Evolutionary conservation across 2,888 invertebrate species (phyloP).

Genomic region (Strigamia transsilvanica): DNA sequence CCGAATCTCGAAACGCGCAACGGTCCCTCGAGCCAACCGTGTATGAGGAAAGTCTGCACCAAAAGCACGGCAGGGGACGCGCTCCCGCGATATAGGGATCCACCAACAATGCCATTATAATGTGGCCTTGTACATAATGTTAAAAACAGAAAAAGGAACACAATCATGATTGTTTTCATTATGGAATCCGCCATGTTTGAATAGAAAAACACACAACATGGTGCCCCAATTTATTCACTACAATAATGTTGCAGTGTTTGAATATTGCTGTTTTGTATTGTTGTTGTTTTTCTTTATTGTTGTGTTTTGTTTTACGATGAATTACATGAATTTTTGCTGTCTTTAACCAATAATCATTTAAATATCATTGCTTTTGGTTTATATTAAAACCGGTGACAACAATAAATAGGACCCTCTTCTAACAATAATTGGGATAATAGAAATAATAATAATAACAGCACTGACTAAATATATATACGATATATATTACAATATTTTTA

Average conservation of each 20-base stretch:
- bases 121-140: slow-evolving; percentile 1
- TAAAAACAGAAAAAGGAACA: not conserved
- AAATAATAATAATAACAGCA: slow-evolving; percentile 7
- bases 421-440: slow-evolving; percentile 22
- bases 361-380: slow-evolving; percentile 4
- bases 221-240: not conserved
- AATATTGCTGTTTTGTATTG: not conserved
- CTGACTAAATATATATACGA: not conserved
- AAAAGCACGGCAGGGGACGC: slow-evolving; percentile 37
- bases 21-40: slow-evolving; percentile 37
- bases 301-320: not conserved
- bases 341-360: not conserved
- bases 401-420: slow-evolving; percentile 35
- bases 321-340: too few species aligned
- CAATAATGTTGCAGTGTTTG: not conserved
- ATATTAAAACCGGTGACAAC: slow-evolving; percentile 3
- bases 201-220: too few species aligned
- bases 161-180: not conserved
- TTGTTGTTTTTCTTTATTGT: slow-evolving; percentile 33
- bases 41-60: slow-evolving; percentile 4
- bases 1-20: slow-evolving; percentile 49
- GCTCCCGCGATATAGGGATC: not conserved
- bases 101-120: slow-evolving; percentile 2
- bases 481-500: not conserved
- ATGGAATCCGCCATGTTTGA: not conserved